Evolutionary conservation across 2,888 invertebrate genomes (phyloP), one percentile per base, ranked within the genome.

Genomic region (Melipona bicolor): DNA sequence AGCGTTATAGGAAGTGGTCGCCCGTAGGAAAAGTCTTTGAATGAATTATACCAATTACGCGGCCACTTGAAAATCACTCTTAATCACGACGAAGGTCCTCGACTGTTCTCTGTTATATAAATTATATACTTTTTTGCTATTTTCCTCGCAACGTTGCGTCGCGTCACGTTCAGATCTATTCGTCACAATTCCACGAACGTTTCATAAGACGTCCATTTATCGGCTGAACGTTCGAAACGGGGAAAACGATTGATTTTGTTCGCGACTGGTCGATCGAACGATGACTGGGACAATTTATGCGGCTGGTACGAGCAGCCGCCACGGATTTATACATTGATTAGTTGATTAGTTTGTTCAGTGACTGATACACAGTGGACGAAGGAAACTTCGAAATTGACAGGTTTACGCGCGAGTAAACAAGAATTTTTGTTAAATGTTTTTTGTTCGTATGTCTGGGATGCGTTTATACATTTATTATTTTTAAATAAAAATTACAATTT

Each of bases 1-100:
- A 79, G 43, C 72, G 79, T 84, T 83, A 77, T 89, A 89, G 89
- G 89, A 89, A 89, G 89, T 89, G 89, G 89, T 85, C 82, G 59
- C 64, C 21, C 6, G 83, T 43, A 43, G 43, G 54, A 73, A 74
- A 85, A 83, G 69, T 24, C 50, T 69, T 56, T 21, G 65, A 84
- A 87, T 59, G 78, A 88, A 88, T 87, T 79, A 83, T 76, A 50
- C 80, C 70, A 77, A 83, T 86, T 86, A 83, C 54, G n/a, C 17
- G 21, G 36, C 43, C 65, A 21, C 17, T 64, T 64, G 24, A 0
- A 1, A 43, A 64, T 49, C 54, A 43, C 43, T 43, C 52, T 49
- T 49, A 3, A n/a, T 43, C 52, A 21, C 32, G 9, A 43, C 13
- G 3, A 64, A 32, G 24, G 49, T 56, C 69, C 69, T 43, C 68